Evolutionary conservation across 2,797 vertebrate genomes (phyloP).

Genomic region (Micropoecilia bifurca): DNA sequence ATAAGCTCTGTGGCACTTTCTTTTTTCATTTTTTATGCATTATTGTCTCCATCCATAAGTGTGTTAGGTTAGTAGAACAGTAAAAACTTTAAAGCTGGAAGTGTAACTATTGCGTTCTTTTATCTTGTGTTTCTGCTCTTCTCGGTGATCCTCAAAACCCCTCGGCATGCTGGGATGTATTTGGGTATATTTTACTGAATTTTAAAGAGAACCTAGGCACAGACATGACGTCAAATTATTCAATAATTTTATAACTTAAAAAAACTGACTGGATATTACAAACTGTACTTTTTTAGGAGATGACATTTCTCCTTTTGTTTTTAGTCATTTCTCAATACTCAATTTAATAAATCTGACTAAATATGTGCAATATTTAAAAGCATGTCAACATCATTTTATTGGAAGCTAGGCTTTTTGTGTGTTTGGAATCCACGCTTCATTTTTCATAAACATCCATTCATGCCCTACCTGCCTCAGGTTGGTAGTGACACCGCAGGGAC

Average conservation of each 20-base stretch:
- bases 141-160: constrained; percentile 55
- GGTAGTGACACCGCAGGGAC: constrained; percentile 62
- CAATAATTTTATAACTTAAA: not conserved
- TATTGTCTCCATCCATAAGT: constrained; percentile 41
- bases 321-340: not conserved
- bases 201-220: constrained; percentile 37
- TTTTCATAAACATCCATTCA: constrained; percentile 73
- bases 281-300: not conserved
- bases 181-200: constrained; percentile 7
- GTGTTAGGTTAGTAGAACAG: constrained; percentile 44
- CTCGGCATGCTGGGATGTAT: constrained; percentile 70
- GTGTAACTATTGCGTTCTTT: constrained; percentile 70
- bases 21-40: not conserved
- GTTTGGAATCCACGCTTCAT: constrained; percentile 42
- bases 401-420: constrained; percentile 13
- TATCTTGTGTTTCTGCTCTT: constrained; percentile 64
- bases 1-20: not conserved
- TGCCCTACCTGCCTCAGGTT: constrained; percentile 65
- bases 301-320: not conserved
- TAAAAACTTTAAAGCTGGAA: constrained; percentile 56
- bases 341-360: not conserved
- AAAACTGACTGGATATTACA: not conserved
- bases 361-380: not conserved
- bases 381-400: constrained; percentile 1
- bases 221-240: not conserved